Evolutionary conservation across 2,888 invertebrate species (phyloP), one percentile per base, ranked within the genome.

Genomic region (Pandemis cinnamomeana): DNA sequence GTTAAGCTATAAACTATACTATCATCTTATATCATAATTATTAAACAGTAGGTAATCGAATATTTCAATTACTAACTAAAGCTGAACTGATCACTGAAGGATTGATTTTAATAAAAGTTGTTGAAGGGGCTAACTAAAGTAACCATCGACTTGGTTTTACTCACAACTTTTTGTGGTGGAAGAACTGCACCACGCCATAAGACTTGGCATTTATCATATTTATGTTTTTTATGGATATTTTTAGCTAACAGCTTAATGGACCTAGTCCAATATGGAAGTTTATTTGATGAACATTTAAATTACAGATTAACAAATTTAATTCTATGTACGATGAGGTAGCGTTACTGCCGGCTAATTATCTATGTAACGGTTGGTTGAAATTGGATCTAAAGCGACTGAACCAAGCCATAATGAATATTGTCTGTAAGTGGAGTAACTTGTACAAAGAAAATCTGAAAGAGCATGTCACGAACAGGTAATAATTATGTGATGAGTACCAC

Each of bases 351-450:
- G 90, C 95, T 0, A 95, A 95, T 41, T 95, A 95, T 75, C 92
- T 97, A 15, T 96, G 98, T 83, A 96, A 96, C 76, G 95, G 95
- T 11, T 99, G 99, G 98, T 93, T 99, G 72, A 95, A 96, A 74
- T 87, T 99, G 4, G 97, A 98, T 82, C 92, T 97, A 66, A 95
- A 95, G 74, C 96, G 97, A 0, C 96, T 99, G 79, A 97, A 98
- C 81, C 97, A 97, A 82, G 95, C 96, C 0, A 96, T 99, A 20
- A 95, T 98, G 77, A 97, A 97, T 86, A 96, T 96, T 41, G 96
- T 98, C 76, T 97, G 97, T 85, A 97, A 97, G 83, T 99, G 99
- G 98, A 96, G 97, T 73, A 97, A 97, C 84, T 94, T 98, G 79
- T 98, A 97, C 84, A 98, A 98, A 83, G 96, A 97, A 82, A 96